A percentile compares a stretch with the other conserved stretches of the same genome.
These are phyloP conservation scores for Capreolus pygargus DNA, from an alignment of 2,113 vertebrate species.

Conservation along the genomic window DNA sequence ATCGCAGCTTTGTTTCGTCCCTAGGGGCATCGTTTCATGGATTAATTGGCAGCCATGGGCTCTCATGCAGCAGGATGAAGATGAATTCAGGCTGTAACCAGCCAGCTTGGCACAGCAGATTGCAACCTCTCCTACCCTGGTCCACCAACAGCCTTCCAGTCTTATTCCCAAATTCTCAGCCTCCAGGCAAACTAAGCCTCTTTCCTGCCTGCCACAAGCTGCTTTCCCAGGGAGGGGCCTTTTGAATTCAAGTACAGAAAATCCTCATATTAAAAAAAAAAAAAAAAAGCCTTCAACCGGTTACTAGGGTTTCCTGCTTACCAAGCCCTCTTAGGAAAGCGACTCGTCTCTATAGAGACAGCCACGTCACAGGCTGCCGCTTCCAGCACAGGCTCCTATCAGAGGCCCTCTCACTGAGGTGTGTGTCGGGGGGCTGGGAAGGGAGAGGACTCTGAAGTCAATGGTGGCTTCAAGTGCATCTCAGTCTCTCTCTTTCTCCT, in stretches of 20 bases:
- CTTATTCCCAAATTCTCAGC: conserved; percentile 12
- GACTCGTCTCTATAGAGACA: conserved; percentile 80
- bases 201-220: conserved; percentile 45
- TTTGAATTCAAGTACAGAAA: conserved; percentile 72
- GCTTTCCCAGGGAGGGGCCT: conserved; percentile 51
- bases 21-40: neutral
- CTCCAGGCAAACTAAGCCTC: neutral
- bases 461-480: neutral
- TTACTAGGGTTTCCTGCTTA: conserved; percentile 64
- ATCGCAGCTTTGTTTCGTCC: neutral
- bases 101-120: neutral
- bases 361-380: conserved; percentile 50
- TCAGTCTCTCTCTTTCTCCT: neutral
- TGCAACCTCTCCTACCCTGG: neutral
- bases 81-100: neutral
- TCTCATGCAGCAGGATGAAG: neutral
- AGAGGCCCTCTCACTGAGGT: neutral
- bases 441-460: neutral
- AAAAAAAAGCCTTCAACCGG: neutral
- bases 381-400: conserved; percentile 16
- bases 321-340: conserved; percentile 59
- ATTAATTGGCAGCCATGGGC: neutral
- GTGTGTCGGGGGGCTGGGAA: neutral
- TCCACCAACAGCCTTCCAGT: neutral
- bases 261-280: conserved; percentile 35